Base-by-base conservation (phyloP, 2,888 invertebrate genomes). In the Buathra laborator region DNA sequence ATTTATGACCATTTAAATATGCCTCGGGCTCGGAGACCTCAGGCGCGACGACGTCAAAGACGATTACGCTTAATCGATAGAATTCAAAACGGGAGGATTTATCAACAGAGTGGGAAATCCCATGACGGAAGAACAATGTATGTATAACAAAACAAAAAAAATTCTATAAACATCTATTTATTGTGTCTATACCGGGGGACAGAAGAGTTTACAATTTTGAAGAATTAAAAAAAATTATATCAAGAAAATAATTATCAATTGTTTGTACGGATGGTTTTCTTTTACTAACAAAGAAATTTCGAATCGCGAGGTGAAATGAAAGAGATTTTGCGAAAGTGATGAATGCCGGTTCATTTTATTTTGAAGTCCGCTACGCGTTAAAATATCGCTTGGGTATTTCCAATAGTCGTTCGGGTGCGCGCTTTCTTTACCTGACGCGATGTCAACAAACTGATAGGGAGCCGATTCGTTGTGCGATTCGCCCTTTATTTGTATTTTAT, bases 111-210 rank as follows among this genome's bases (percentile, higher is more conserved):
- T 53, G 53, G 53, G n/a, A 53, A 14, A 9, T 53, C 53, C n/a
- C 53, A 16, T n/a, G 53, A 53, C 19, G 53, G 53, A n/a, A 53
- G 53, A 53, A 53, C 53, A 7, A 53, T 53, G 53, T 53, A 53
- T n/a, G 53, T 53, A 53, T n/a, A n/a, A n/a, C n/a, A n/a, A n/a
- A n/a, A 19, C n/a, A n/a, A 9, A 53, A 14, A 53, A 53, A 53
- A 53, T 7, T 19, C 4, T 51, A 12, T 51, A n/a, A n/a, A n/a
- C n/a, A n/a, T n/a, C n/a, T n/a, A n/a, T 51, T n/a, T 0, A 51
- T 53, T 9, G n/a, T 53, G 12, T 46, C 10, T 4, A 46, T 46
- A 46, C 46, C 9, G 46, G 14, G 46, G 46, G 46, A 46, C 14
- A 46, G 9, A 12, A 14, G 5, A 3, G 12, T 46, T 14, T 14